Evolutionary conservation across 1,140 invertebrate species (phyloP).

Genomic region (Chymomyza costata): DNA sequence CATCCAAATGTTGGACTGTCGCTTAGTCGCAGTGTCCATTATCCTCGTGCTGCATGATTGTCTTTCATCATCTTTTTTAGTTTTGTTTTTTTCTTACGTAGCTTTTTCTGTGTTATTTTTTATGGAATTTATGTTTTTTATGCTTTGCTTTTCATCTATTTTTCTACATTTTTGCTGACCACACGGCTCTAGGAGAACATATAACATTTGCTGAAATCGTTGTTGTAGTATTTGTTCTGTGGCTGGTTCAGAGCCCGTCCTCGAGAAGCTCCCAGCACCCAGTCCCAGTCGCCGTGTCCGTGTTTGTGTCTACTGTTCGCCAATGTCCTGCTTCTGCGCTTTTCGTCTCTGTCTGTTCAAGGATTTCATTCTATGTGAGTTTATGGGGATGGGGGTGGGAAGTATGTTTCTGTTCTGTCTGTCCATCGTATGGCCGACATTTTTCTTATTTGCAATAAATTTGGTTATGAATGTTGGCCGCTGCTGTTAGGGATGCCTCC

Average conservation of each 20-base stretch:
- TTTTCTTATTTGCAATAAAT: slow-evolving; percentile 75
- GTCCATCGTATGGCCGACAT: slow-evolving; percentile 56
- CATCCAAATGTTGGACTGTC: neutral
- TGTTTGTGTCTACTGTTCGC: slow-evolving; percentile 4
- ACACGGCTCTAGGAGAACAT: slow-evolving; percentile 25
- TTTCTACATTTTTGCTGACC: slow-evolving; percentile 65
- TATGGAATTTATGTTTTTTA: slow-evolving; percentile 66
- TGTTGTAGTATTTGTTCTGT: slow-evolving; percentile 38
- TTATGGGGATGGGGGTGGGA: no score
- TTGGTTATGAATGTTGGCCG: slow-evolving; percentile 72
- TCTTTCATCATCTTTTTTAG: slow-evolving; percentile 66
- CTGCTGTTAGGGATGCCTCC: neutral
- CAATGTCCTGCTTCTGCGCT: slow-evolving; percentile 22
- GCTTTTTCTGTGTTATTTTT: slow-evolving; percentile 17
- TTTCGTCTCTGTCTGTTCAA: slow-evolving; percentile 4
- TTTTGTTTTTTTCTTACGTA: slow-evolving; percentile 22
- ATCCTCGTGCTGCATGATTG: slow-evolving; percentile 72
- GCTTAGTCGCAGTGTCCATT: slow-evolving; percentile 36
- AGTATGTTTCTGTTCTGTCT: slow-evolving; percentile 23
- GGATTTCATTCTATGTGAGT: no score
- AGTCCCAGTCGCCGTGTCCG: slow-evolving; percentile 39
- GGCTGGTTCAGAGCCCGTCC: slow-evolving; percentile 28
- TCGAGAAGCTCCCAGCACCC: slow-evolving; percentile 18
- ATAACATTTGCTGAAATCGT: slow-evolving; percentile 15
- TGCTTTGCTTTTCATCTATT: slow-evolving; percentile 65